Conservation (phyloP, 2,113 vertebrate species). For the Notechis scutatus region DNA sequence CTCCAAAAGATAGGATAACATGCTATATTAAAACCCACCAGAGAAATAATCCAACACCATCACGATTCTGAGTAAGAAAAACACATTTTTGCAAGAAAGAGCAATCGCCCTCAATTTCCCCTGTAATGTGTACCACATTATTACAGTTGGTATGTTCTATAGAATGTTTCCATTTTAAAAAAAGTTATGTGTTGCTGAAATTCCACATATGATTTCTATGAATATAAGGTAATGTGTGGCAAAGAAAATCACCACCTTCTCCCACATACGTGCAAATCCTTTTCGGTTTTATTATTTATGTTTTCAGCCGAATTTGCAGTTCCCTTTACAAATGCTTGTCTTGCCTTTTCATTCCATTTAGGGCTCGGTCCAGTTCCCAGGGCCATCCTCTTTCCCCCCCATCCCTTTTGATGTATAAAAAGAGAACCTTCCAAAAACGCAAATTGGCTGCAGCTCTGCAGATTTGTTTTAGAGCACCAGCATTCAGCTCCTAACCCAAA, state of each 20-base stretch:
- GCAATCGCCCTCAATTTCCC: conserved; percentile 63
- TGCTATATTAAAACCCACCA: conserved; percentile 92
- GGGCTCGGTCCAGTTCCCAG: conserved; percentile 49
- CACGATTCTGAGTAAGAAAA: conserved; percentile 87
- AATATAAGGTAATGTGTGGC: conserved; percentile 70
- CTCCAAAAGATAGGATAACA: conserved; percentile 93
- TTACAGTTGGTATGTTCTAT: conserved; percentile 73
- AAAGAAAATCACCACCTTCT: conserved; percentile 63
- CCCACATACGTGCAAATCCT: conserved; percentile 84
- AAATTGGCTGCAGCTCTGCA: conserved; percentile 21
- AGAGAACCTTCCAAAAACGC: not conserved
- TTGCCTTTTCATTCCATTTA: conserved; percentile 34
- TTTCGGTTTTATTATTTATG: conserved; percentile 74
- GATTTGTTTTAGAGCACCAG: conserved; percentile 10
- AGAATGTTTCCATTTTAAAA: conserved; percentile 51
- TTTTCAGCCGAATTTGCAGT: conserved; percentile 49
- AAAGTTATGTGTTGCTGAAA: conserved; percentile 69
- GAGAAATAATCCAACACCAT: conserved; percentile 85
- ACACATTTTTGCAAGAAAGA: conserved; percentile 51
- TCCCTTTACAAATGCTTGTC: conserved; percentile 19
- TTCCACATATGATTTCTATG: conserved; percentile 70
- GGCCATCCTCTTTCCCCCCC: conserved; percentile 22
- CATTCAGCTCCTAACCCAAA: not conserved
- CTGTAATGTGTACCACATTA: conserved; percentile 74
- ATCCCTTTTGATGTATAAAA: conserved; percentile 11